Conservation (phyloP, 2,797 vertebrate species). For the Spinibarbus caldwelli region DNA sequence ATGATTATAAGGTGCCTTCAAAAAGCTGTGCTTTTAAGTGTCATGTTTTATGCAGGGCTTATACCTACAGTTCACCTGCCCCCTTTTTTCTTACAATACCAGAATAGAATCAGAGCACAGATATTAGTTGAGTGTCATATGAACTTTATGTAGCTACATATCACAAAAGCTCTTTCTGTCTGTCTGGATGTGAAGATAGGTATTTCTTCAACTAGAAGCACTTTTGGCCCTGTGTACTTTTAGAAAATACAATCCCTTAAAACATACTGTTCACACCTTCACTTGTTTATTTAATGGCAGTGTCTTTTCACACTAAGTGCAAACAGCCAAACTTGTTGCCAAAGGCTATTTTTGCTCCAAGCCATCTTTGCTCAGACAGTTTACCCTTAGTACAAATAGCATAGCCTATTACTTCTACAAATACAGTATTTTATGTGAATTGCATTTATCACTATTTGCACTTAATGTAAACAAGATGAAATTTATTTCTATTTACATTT, state of each 20-base stretch:
- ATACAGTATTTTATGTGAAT: background rate
- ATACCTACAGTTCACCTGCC: background rate
- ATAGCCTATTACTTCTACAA: background rate
- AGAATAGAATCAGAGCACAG: background rate
- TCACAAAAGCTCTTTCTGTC: background rate
- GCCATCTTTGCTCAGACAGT: background rate
- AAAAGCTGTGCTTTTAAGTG: constrained; percentile 4
- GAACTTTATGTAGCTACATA: background rate
- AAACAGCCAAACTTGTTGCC: background rate
- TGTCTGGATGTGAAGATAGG: background rate
- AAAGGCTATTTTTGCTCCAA: background rate
- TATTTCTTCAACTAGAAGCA: constrained; percentile 3
- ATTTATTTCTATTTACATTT: background rate
- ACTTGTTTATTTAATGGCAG: background rate
- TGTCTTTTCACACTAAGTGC: background rate
- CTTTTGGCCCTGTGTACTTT: background rate
- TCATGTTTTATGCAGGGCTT: constrained; percentile 8
- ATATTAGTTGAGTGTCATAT: constrained; percentile 2
- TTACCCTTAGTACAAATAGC: background rate
- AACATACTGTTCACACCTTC: background rate
- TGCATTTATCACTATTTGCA: background rate
- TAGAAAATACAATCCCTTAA: background rate
- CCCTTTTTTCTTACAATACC: background rate
- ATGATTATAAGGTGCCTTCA: background rate
- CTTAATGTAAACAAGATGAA: background rate